Conservation (phyloP, 2,113 vertebrate species). For the Chloropsis cyanopogon region DNA sequence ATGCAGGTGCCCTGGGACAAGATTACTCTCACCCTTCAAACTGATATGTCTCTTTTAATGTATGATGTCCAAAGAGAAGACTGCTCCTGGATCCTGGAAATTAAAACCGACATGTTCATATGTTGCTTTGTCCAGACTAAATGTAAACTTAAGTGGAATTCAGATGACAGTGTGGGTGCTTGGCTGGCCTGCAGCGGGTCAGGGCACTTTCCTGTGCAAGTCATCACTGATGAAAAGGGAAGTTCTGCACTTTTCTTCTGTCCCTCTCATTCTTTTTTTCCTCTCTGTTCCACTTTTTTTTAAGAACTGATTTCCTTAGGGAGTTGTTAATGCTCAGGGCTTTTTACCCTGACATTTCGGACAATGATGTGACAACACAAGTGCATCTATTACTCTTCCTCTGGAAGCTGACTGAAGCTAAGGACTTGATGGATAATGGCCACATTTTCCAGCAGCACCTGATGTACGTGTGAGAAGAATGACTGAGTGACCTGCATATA, state of each 20-base stretch:
- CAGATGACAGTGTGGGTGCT: background rate
- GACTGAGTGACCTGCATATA: conserved; percentile 22
- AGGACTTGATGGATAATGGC: conserved; percentile 52
- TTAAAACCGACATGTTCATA: background rate
- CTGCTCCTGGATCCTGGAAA: background rate
- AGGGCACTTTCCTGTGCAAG: background rate
- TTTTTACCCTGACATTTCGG: conserved; percentile 48
- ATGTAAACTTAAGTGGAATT: background rate
- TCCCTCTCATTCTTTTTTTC: background rate
- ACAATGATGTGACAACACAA: conserved; percentile 56
- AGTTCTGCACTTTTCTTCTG: background rate
- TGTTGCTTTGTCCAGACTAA: background rate
- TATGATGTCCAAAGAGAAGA: background rate
- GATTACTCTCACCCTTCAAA: background rate
- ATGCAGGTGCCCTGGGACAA: background rate
- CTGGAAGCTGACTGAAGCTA: conserved; percentile 35
- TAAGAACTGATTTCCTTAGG: conserved; percentile 35
- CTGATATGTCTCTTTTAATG: background rate
- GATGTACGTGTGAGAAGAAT: background rate
- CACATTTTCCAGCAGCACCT: conserved; percentile 19
- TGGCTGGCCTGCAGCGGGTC: background rate
- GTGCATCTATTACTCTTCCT: conserved; percentile 42
- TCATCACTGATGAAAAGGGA: background rate
- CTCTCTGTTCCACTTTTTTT: background rate
- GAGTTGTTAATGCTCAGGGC: conserved; percentile 39